Conservation (phyloP, 2,113 vertebrate genomes). For the Octodon degus region DNA sequence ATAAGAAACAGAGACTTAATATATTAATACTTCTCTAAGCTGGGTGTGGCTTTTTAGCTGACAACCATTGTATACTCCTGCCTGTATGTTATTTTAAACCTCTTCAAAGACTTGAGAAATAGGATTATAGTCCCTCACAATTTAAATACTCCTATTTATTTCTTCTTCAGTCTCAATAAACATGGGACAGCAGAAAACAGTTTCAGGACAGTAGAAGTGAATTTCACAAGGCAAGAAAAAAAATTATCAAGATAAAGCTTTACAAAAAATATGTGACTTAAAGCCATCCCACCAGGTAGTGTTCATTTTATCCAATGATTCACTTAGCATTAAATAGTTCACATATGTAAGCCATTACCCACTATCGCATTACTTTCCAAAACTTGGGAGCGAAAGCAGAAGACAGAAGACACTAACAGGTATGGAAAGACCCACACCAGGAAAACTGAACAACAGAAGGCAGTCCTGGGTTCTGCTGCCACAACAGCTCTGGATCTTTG, state of each 20-base stretch:
- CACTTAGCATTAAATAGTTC: slow-evolving; percentile 5
- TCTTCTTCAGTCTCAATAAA: slow-evolving; percentile 56
- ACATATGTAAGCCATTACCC: background rate
- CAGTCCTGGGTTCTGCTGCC: background rate
- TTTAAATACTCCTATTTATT: slow-evolving; percentile 43
- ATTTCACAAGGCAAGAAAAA: slow-evolving; percentile 49
- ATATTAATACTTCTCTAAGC: slow-evolving; percentile 40
- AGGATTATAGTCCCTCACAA: background rate
- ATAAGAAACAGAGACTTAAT: slow-evolving; percentile 68
- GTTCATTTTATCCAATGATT: background rate
- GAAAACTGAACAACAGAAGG: background rate
- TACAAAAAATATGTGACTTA: slow-evolving; percentile 52
- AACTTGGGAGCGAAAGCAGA: background rate
- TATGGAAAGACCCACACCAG: background rate
- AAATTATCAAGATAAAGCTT: slow-evolving; percentile 47
- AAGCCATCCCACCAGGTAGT: slow-evolving; percentile 21
- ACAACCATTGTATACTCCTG: slow-evolving; percentile 43
- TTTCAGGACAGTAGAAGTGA: slow-evolving; percentile 9
- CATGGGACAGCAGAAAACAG: background rate
- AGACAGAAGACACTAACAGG: background rate
- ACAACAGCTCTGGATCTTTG: slow-evolving; percentile 43
- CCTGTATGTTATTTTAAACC: slow-evolving; percentile 64
- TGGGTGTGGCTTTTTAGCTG: slow-evolving; percentile 44
- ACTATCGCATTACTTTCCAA: slow-evolving; percentile 1
- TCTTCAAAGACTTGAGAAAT: slow-evolving; percentile 61